Conservation (phyloP, 2,797 vertebrate genomes). For the Peromyscus melanophrys region DNA sequence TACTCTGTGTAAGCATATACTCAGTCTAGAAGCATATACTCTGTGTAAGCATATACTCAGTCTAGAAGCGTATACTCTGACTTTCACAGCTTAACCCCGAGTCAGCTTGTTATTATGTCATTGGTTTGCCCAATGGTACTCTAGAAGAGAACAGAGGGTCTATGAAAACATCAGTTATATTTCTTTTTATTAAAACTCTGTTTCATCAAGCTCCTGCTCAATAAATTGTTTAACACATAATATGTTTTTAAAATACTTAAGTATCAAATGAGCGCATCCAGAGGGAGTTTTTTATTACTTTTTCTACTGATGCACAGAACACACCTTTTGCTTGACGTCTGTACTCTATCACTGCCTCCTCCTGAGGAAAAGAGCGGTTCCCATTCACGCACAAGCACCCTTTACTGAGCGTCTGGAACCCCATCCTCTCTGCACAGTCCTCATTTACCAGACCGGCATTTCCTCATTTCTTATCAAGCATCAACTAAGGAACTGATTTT, state of each 20-base stretch:
- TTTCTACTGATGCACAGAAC: background rate
- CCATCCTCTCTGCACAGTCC: background rate
- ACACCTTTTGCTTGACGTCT: conserved; percentile 27
- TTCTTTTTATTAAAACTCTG: conserved; percentile 36
- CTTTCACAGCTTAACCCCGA: background rate
- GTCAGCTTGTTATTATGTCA: background rate
- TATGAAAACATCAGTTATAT: conserved; percentile 4
- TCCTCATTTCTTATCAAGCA: conserved; percentile 34
- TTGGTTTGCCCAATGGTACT: background rate
- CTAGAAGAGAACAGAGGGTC: background rate
- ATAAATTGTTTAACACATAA: background rate
- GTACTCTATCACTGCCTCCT: background rate
- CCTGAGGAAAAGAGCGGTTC: background rate
- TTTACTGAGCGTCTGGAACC: background rate
- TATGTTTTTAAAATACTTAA: conserved; percentile 43
- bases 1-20: background rate
- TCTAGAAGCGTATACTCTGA: background rate
- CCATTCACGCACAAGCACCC: background rate
- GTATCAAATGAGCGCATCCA: background rate
- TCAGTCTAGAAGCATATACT: background rate
- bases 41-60: background rate
- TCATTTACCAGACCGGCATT: conserved; percentile 11
- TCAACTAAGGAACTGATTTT: background rate
- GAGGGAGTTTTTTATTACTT: conserved; percentile 39
- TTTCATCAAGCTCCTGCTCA: background rate